Base-by-base conservation (phyloP, 2,888 invertebrate genomes). In the Rhyacophila evoluta region DNA sequence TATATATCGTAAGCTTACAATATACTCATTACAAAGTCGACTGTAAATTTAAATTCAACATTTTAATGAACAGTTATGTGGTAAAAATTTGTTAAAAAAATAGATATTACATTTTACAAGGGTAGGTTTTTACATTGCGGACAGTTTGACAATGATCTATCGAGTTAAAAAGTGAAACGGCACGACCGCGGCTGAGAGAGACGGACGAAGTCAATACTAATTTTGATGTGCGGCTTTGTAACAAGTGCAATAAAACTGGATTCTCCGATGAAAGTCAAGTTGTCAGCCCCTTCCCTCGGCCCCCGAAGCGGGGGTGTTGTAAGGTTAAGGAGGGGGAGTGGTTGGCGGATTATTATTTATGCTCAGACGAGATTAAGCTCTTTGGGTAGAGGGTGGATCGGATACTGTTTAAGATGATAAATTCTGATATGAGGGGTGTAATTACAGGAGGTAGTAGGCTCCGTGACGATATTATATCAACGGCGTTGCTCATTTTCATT, bases 231-330 rank as follows among this genome's bases (percentile, higher is more conserved):
- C 55, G 55, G 55, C 55, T 55, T 55, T 55, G 25, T 25, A 55
- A 55, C 55, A 55, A 55, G 55, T 55, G 55, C 55, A 55, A 55
- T 55, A 55, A 55, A 55, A 55, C 55, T 55, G 55, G 10, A 55
- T 8, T 55, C 55, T 55, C 55, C 19, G 55, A 19, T 55, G 25
- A 55, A 55, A 55, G 25, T 25, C 55, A 25, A 55, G 55, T 55
- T 55, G 55, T 55, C 19, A 25, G 55, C 19, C 55, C 2, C 55
- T 15, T 39, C 39, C 39, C 15, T 15, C 1, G 15, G 33, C 38
- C 55, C 10, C 19, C 1, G 1, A 55, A 5, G 10, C 1, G 55
- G 25, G 55, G 6, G 0, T 25, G 55, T n/a, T n/a, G n/a, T n/a
- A n/a, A n/a, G 55, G 25, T 15, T 25, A 2, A 25, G 10, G 55